Base-by-base conservation (phyloP, 2,888 invertebrate genomes). In the Dasysyrphus tricinctus region DNA sequence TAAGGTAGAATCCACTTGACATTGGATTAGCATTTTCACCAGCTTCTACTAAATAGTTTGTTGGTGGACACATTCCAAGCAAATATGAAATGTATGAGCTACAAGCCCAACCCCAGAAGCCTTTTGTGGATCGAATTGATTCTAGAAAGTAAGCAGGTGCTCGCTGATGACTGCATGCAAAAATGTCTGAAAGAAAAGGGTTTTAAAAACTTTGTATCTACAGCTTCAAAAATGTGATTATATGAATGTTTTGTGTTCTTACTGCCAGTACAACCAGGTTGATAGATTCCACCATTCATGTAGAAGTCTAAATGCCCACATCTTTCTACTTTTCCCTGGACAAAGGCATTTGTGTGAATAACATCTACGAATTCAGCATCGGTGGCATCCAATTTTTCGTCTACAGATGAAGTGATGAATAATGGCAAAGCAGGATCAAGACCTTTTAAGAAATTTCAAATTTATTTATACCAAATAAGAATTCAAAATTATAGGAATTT, bases 231-330 rank as follows among this genome's bases (percentile, higher is more conserved):
- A n/a, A n/a, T n/a, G n/a, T 7, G 5, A 1, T 7, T 32, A 6
- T 32, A 32, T 32, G 3, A 32, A 16, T 12, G 19, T 12, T n/a
- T 63, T 37, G 24, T 39, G 34, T 29, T n/a, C 65, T 67, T 79
- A 86, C 86, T 86, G 72, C 86, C 86, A 11, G 72, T 47, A 90
- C 96, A 96, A 0, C 95, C 96, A 0, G 95, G 95, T 88, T 96
- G 96, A 49, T 94, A 92, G 32, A 94, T 93, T 0, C 96, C 96
- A 0, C 96, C 96, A 89, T 96, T 96, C 90, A 95, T 93, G 89
- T 95, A 96, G 90, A 96, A 96, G 89, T 96, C 96, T 0, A 95
- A 94, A 89, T 96, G 95, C 0, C 96, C 96, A 88, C 94, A 94
- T 42, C 94, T 92, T 88, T 95, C 94, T 19, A 95, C 90, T 88